Evolutionary conservation across 2,113 vertebrate genomes (phyloP), one percentile per base, ranked within the genome.

Genomic region (Rhineura floridana): DNA sequence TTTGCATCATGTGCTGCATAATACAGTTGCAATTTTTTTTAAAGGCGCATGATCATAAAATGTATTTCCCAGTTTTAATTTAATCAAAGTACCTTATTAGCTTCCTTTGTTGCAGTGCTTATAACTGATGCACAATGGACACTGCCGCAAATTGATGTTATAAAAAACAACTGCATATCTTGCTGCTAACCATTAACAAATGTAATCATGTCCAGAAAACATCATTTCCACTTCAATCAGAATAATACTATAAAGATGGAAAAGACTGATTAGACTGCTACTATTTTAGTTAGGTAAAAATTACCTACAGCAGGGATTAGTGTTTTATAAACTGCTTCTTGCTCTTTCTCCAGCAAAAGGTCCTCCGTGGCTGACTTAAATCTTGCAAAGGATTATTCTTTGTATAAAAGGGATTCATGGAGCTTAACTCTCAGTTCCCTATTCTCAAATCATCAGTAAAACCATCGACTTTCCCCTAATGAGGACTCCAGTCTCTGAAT

Each of bases 401-500:
- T 93, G 65, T 79, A 92, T 19, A 85, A 85, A 89, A 39, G 46
- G 95, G 91, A 94, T 93, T 90, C 83, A 90, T 33, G 23, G 2
- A 90, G 82, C 70, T 92, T 92, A 93, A 59, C 69, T 75, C 84
- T 89, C 87, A 69, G 48, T 72, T 89, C 69, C 42, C 70, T 76
- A 67, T 93, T 93, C 92, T 92, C 88, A 92, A 94, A 93, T 91
- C 77, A 93, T 88, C 84, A 87, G 33, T 89, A 91, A 95, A 94
- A 90, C 93, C 84, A 93, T 84, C 88, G 90, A 17, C 79, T 88
- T 94, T 91, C 87, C 83, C 85, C 86, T 94, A 95, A 93, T 87
- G 92, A 96, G 94, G 90, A 79, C 91, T 93, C 92, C 46, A 95
- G 82, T 88, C 94, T 95, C 87, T 91, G 84, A 95, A 94, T 92